Conservation (phyloP, 2,797 vertebrate species). For the Pseudochaenichthys georgianus region DNA sequence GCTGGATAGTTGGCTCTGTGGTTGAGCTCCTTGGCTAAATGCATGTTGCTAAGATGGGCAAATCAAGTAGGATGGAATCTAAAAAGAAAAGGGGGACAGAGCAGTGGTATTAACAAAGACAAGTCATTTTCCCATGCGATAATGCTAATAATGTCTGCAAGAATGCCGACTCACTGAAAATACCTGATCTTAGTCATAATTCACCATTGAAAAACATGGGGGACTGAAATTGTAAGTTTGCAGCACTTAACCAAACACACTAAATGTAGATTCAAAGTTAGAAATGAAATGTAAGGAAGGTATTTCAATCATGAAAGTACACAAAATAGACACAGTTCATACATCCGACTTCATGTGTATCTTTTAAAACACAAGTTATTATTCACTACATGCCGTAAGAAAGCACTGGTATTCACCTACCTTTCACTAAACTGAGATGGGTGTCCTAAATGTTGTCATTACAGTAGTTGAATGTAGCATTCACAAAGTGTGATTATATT, state of each 20-base stretch:
- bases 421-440: conserved; percentile 4
- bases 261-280: conserved; percentile 8
- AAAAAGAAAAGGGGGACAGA: conserved; percentile 49
- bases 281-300: neutral
- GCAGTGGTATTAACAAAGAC: conserved; percentile 52
- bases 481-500: conserved; percentile 54
- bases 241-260: conserved; percentile 19
- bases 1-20: conserved; percentile 63
- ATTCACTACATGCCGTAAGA: conserved; percentile 17
- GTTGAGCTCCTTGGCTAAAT: conserved; percentile 61
- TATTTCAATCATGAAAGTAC: neutral
- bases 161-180: conserved; percentile 2
- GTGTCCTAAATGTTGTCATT: conserved; percentile 28
- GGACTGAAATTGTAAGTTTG: conserved; percentile 34
- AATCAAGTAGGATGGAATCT: conserved; percentile 77
- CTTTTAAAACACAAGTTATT: conserved; percentile 32
- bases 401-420: conserved; percentile 28
- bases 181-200: conserved; percentile 11
- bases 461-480: conserved; percentile 41
- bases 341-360: neutral
- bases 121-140: conserved; percentile 63
- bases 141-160: conserved; percentile 15
- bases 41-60: conserved; percentile 84
- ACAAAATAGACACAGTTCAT: conserved; percentile 1
- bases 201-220: conserved; percentile 28